These are phyloP conservation scores for Gavialis gangeticus DNA, from an alignment of 2,113 vertebrate species.

Conservation along the genomic window DNA sequence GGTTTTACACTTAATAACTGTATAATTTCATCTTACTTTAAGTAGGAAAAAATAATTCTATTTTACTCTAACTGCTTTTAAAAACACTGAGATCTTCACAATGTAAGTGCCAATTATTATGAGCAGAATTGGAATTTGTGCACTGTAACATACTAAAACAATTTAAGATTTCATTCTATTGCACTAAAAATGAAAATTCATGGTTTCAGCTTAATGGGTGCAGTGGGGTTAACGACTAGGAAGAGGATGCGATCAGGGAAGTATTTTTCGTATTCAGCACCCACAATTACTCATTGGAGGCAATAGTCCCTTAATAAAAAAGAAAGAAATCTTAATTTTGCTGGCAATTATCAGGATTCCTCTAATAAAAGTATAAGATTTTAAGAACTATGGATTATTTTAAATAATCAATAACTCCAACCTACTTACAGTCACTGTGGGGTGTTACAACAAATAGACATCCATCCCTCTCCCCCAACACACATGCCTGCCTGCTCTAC, in stretches of 20 bases:
- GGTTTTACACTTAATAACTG: not conserved
- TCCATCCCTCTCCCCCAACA: conserved; percentile 5
- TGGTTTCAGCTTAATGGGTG: fast-evolving
- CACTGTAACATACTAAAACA: not conserved
- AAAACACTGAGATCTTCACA: not conserved
- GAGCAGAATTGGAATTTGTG: fast-evolving
- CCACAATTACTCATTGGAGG: not conserved
- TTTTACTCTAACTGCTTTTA: not conserved
- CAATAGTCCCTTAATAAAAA: not conserved
- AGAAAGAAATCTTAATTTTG: not conserved
- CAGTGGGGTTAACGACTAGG: fast-evolving
- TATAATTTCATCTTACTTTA: not conserved
- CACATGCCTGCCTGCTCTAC: conserved; percentile 58
- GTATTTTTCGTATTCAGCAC: not conserved
- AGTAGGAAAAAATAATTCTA: not conserved
- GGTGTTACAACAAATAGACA: conserved; percentile 37
- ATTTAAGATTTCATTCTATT: not conserved
- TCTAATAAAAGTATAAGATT: fast-evolving
- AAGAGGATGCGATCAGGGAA: not conserved
- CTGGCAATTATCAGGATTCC: not conserved
- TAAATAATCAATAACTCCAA: fast-evolving
- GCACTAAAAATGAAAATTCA: not conserved
- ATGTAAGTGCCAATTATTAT: fast-evolving
- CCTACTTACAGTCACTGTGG: not conserved
- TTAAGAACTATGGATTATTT: fast-evolving